Conservation (phyloP, 2,888 invertebrate genomes). For the Brenthis ino region DNA sequence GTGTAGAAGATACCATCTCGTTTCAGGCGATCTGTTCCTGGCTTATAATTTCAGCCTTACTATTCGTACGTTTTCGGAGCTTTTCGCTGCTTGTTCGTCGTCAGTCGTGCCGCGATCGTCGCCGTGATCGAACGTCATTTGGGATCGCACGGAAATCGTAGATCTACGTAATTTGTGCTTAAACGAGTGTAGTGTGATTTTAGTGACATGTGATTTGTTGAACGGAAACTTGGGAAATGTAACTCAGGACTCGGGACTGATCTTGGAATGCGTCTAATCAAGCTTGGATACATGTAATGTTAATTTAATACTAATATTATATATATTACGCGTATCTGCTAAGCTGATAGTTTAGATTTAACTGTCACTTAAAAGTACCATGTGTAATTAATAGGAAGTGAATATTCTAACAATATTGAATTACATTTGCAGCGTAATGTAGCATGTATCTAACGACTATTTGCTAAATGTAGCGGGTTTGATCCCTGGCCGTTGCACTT, state of each 20-base stretch:
- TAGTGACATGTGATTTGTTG: slow-evolving; percentile 20
- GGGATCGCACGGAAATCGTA: background rate
- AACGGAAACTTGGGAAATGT: slow-evolving; percentile 6
- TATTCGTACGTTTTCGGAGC: slow-evolving; percentile 29
- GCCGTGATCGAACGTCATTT: background rate
- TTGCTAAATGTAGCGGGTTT: too few relatives aligned
- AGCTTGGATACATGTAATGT: slow-evolving; percentile 20
- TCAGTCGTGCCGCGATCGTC: slow-evolving; percentile 25
- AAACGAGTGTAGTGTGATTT: slow-evolving; percentile 8
- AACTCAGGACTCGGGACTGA: background rate
- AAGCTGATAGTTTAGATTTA: background rate
- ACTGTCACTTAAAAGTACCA: background rate
- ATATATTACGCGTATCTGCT: too few relatives aligned
- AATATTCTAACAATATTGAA: too few relatives aligned
- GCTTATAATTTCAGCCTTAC: slow-evolving; percentile 24
- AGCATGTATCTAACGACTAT: too few relatives aligned
- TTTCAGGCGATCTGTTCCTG: slow-evolving; percentile 11
- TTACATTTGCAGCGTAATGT: too few relatives aligned
- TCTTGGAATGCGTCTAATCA: slow-evolving; percentile 9
- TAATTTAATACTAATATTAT: background rate
- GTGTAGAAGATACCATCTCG: too few relatives aligned
- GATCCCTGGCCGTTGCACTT: too few relatives aligned
- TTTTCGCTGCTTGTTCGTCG: slow-evolving; percentile 18
- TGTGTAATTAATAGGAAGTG: too few relatives aligned
- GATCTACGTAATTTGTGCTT: slow-evolving; percentile 10